These are phyloP conservation scores for Epizoanthus illoricatus DNA, from an alignment of 92 coral and sea anemone species.

Conservation along the genomic window DNA sequence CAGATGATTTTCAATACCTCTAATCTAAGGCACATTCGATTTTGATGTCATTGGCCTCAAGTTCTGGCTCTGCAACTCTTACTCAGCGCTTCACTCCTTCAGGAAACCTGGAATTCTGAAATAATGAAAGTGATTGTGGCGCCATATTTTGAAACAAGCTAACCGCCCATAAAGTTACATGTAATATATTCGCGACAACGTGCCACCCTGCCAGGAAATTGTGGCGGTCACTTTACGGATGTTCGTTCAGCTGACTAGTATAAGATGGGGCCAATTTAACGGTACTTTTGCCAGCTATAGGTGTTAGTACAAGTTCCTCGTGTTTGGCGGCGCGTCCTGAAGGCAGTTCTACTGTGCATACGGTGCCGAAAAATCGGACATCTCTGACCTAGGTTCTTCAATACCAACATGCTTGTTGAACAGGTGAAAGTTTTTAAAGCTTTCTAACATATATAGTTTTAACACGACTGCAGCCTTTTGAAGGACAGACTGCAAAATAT, in stretches of 20 bases:
- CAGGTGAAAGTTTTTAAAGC: not conserved
- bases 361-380: too few species aligned
- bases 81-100: not conserved
- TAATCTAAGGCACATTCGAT: not conserved
- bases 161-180: not conserved
- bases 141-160: not conserved
- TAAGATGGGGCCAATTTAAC: too few species aligned
- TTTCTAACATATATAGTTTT: not conserved
- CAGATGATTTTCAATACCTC: slow-evolving; percentile 4
- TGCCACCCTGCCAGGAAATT: not conserved
- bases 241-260: too few species aligned
- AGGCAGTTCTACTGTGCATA: too few species aligned
- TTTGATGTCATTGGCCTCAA: not conserved
- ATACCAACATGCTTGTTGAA: not conserved
- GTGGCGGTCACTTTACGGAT: too few species aligned
- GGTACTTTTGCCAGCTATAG: too few species aligned
- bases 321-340: too few species aligned
- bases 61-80: not conserved
- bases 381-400: not conserved
- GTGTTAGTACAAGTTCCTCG: too few species aligned
- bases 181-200: not conserved
- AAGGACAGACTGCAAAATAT: not conserved
- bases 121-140: not conserved
- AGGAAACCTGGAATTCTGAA: not conserved
- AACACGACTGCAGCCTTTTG: not conserved